Evolutionary conservation across 2,888 invertebrate species (phyloP), one percentile per base, ranked within the genome.

Genomic region (Ptilodon capucinus): DNA sequence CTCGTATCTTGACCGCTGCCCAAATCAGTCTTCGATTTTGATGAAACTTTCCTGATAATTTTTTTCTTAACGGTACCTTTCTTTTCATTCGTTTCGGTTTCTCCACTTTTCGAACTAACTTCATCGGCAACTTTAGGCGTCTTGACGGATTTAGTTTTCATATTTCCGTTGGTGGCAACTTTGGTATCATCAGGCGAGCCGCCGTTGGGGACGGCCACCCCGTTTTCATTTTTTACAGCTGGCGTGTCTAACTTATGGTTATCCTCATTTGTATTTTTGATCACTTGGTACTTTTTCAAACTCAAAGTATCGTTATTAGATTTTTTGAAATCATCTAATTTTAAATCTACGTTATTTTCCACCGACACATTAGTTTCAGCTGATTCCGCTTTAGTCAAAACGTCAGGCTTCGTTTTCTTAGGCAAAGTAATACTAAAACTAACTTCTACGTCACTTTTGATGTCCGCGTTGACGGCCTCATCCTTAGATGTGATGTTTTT

Each of bases 401-500:
- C 44, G 14, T 71, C 70, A 1, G 69, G 41, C 68, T 81, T 79
- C 32, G 55, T 62, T 64, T 83, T 90, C 66, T 71, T 85, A 39
- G 91, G 91, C 48, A 91, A 76, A 36, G 84, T 88, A 64, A 91
- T 81, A 74, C 79, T 89, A 64, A 91, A 91, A 68, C 85, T 89
- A 41, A 91, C 91, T 79, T 91, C 91, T 28, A 91, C 71, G 40
- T 91, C 86, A 43, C 73, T 75, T 64, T 82, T 84, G 28, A 48
- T 60, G 18, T 81, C 79, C n/a, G 71, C 51, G 49, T 51, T 62
- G 30, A 48, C 51, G 8, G 64, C 67, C 42, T 76, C 62, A 13
- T 54, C 74, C 56, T 75, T 71, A 7, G 76, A 64, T 16, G 67
- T 60, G 0, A 69, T 65, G 11, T 54, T 68, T 58, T 74, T 73